Evolutionary conservation across 2,888 invertebrate genomes (phyloP).

Genomic region (Erynnis tages): DNA sequence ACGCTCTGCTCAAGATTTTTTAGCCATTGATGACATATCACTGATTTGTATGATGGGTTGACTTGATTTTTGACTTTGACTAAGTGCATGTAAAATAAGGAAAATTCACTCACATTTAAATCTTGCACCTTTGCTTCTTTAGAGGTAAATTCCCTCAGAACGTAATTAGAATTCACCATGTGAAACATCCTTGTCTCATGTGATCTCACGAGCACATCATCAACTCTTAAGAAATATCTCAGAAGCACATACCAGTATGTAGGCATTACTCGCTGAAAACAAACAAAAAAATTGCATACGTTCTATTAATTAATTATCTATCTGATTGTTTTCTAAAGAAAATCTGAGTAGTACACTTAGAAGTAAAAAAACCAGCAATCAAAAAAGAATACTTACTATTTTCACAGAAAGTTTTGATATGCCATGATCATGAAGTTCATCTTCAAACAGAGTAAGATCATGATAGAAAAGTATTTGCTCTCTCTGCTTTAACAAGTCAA

Average conservation of each 20-base stretch:
- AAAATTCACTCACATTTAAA: conserved; percentile 78
- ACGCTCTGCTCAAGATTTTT: too few relatives aligned
- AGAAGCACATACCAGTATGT: conserved; percentile 94
- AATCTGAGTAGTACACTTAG: too few relatives aligned
- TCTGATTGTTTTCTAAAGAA: too few relatives aligned
- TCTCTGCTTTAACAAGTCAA: conserved; percentile 92
- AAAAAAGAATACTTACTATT: conserved; percentile 92
- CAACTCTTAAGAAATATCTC: conserved; percentile 96
- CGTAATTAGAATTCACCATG: conserved; percentile 87
- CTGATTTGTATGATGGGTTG: too few relatives aligned
- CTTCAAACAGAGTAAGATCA: conserved; percentile 97
- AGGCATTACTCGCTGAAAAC: conserved; percentile 95
- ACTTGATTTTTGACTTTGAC: too few relatives aligned
- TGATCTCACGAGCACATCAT: conserved; percentile 93
- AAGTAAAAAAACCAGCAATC: too few relatives aligned
- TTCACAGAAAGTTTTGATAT: conserved; percentile 94
- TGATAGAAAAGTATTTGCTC: conserved; percentile 97
- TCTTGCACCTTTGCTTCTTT: conserved; percentile 88
- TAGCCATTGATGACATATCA: too few relatives aligned
- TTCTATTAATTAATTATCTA: conserved; percentile 84
- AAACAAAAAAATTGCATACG: conserved; percentile 53
- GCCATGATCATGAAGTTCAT: conserved; percentile 99
- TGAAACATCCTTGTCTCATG: conserved; percentile 94
- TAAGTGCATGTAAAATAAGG: too few relatives aligned
- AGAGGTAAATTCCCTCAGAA: conserved; percentile 91